phyloP scores from a whole-genome alignment of 2,888 invertebrate species.

The Polydrusus cervinus region DNA sequence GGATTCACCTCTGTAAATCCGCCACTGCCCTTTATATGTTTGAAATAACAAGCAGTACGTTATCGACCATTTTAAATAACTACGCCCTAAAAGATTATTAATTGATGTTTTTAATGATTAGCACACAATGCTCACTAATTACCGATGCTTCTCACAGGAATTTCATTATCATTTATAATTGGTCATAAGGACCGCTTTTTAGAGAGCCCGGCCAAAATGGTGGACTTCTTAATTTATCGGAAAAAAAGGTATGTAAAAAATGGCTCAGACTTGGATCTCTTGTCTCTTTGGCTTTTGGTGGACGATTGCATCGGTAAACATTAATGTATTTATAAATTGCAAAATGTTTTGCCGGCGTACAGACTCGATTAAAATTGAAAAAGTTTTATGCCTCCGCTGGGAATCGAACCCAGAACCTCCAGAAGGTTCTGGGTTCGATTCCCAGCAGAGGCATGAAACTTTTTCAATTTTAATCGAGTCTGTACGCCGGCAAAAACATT shows the following conservation, averaged over 20 bases:
- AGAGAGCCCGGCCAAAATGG: conserved; percentile 34
- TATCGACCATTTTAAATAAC: conserved; percentile 17
- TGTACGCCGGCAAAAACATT: too few species aligned
- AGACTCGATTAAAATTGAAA: too few species aligned
- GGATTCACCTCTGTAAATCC: too few species aligned
- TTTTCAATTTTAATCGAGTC: too few species aligned
- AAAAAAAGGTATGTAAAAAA: background rate
- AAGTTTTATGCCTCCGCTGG: too few species aligned
- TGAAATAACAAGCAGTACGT: conserved; percentile 13
- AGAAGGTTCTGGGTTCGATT: too few species aligned
- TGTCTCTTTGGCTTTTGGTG: background rate
- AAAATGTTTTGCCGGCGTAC: too few species aligned
- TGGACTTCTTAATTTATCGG: conserved; percentile 7
- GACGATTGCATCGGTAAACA: background rate
- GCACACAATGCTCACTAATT: conserved; percentile 52
- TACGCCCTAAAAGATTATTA: conserved; percentile 33
- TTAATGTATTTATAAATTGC: too few species aligned
- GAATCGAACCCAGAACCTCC: too few species aligned
- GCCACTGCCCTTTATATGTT: background rate
- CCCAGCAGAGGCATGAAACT: too few species aligned
- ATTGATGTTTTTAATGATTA: conserved; percentile 48
- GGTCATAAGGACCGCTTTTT: conserved; percentile 48
- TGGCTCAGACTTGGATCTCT: background rate
- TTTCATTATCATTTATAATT: conserved; percentile 52
- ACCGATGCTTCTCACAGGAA: conserved; percentile 47